Evolutionary conservation across 1,140 invertebrate genomes (phyloP).

Genomic region (Diplogasteroides magnus): DNA sequence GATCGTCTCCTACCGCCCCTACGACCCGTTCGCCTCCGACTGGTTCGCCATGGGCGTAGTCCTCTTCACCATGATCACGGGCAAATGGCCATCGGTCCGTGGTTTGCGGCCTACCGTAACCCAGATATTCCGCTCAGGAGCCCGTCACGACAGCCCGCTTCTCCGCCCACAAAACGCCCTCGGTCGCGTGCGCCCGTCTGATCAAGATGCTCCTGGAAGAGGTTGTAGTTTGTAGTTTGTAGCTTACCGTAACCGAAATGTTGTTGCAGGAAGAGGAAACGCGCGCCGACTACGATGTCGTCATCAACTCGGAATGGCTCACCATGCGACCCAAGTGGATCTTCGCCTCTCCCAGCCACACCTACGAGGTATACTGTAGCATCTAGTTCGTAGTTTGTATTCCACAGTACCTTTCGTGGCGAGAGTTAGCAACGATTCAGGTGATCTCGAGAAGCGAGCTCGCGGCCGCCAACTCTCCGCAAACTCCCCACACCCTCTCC

Average conservation of each 20-base stretch:
- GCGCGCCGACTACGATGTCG: conserved; percentile 20
- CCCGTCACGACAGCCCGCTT: background rate
- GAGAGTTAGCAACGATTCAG: too few relatives aligned
- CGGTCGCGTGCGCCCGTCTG: conserved; percentile 9
- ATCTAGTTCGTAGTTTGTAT: too few relatives aligned
- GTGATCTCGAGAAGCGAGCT: too few relatives aligned
- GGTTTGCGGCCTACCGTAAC: background rate
- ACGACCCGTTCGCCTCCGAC: conserved; percentile 27
- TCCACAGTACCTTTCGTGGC: too few relatives aligned
- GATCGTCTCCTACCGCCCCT: conserved; percentile 13
- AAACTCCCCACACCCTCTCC: too few relatives aligned
- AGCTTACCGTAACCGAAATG: background rate
- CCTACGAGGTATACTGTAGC: conserved; percentile 17
- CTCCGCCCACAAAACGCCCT: conserved; percentile 10
- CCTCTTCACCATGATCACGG: conserved; percentile 27
- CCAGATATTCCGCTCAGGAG: background rate
- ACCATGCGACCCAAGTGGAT: conserved; percentile 14
- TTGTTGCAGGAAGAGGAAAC: conserved; percentile 11
- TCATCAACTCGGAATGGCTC: conserved; percentile 19
- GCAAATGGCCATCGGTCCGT: conserved; percentile 18
- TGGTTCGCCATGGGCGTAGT: conserved; percentile 27
- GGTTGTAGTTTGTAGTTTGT: conserved; percentile 1
- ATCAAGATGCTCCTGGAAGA: conserved; percentile 19
- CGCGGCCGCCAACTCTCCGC: too few relatives aligned
- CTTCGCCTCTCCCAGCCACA: conserved; percentile 14